Evolutionary conservation across 2,888 invertebrate species (phyloP).

Genomic region (Griposia aprilina): DNA sequence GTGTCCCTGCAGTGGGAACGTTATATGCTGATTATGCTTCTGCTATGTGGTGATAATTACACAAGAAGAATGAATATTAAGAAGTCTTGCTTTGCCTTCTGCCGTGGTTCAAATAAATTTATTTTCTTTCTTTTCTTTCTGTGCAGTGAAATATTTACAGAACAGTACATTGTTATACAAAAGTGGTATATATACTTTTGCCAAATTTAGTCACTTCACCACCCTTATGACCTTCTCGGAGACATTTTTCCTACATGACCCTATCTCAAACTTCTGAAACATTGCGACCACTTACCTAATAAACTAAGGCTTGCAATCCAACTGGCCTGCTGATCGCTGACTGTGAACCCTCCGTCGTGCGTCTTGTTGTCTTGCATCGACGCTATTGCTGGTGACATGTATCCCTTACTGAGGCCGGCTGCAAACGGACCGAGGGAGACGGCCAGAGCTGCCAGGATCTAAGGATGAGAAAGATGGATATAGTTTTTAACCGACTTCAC

Average conservation of each 20-base stretch:
- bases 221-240: background rate
- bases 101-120: background rate
- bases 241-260: too few relatives aligned
- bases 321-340: constrained; percentile 94
- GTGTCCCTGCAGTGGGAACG: too few relatives aligned
- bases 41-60: background rate
- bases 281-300: constrained; percentile 80
- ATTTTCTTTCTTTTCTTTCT: background rate
- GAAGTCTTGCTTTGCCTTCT: background rate
- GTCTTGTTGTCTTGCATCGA: constrained; percentile 92
- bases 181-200: background rate
- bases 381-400: constrained; percentile 95
- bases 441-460: constrained; percentile 94
- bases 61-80: background rate
- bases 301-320: constrained; percentile 96
- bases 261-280: background rate
- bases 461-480: constrained; percentile 61
- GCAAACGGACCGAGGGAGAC: constrained; percentile 95
- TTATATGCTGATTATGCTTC: too few relatives aligned
- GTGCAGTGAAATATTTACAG: background rate
- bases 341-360: constrained; percentile 87
- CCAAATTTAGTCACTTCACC: background rate
- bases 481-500: too few relatives aligned
- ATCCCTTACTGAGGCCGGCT: constrained; percentile 95
- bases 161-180: background rate